These are phyloP conservation scores for Nomada flava DNA, from an alignment of 2,888 invertebrate genomes.

Conservation along the genomic window DNA sequence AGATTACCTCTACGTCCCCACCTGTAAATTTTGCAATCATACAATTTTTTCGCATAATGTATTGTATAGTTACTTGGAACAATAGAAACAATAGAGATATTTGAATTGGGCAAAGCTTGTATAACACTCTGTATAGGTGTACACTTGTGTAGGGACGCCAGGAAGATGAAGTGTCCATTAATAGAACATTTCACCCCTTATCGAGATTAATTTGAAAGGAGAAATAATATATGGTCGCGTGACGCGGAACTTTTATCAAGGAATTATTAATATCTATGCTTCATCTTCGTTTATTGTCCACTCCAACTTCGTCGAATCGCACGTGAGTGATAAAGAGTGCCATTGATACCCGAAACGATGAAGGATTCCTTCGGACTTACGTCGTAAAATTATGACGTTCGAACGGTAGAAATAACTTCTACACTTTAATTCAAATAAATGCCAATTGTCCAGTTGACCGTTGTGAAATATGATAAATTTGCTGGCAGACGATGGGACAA, in stretches of 20 bases:
- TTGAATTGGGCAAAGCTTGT: no score
- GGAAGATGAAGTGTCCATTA: constrained; percentile 5
- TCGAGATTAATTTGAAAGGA: background rate
- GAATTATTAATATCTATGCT: constrained; percentile 10
- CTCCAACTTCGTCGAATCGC: background rate
- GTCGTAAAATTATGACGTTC: background rate
- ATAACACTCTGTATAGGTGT: no score
- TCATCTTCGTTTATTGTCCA: constrained; percentile 1
- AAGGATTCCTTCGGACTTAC: background rate
- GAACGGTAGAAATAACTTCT: background rate
- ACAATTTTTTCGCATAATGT: no score
- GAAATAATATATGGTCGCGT: background rate
- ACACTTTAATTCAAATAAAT: background rate
- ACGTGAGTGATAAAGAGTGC: background rate
- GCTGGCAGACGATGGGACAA: background rate
- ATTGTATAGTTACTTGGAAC: no score
- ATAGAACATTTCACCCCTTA: background rate
- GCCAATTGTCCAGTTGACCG: background rate
- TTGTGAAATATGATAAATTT: constrained; percentile 7
- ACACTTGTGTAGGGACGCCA: background rate
- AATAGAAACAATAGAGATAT: no score
- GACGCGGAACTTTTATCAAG: background rate
- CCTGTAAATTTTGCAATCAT: no score
- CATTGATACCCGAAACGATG: background rate
- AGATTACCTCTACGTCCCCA: no score